Percentiles rank a stretch among this genome's conserved stretches.
Evolutionary conservation across 2,888 invertebrate genomes (phyloP).

Genomic region (Lepidonotus clava): DNA sequence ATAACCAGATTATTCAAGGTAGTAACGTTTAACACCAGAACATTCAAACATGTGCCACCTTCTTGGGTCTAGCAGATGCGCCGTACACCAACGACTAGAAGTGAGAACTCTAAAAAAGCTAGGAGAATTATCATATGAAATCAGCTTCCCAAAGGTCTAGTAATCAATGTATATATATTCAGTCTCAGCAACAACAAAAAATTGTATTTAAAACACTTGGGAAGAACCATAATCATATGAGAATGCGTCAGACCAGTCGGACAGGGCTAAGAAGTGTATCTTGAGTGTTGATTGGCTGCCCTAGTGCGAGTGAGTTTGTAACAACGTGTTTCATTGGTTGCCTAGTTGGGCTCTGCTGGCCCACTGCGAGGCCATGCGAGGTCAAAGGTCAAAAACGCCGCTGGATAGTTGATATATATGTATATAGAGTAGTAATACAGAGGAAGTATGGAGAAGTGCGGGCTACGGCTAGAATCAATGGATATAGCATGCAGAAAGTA

Average conservation of each 20-base stretch:
- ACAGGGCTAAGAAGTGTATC: conserved; percentile 26
- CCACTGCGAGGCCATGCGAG: conserved; percentile 51
- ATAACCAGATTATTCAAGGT: background rate
- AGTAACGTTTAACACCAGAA: background rate
- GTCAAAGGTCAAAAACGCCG: background rate
- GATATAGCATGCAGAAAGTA: conserved; percentile 46
- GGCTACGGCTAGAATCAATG: conserved; percentile 30
- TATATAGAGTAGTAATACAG: conserved; percentile 16
- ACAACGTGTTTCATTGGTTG: conserved; percentile 42
- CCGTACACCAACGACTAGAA: background rate
- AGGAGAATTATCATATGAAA: conserved; percentile 13
- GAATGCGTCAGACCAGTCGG: conserved; percentile 21
- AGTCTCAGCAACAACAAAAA: conserved; percentile 3
- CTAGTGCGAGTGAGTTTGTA: conserved; percentile 35
- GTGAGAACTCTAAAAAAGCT: background rate
- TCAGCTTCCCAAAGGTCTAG: background rate
- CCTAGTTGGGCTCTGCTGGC: conserved; percentile 29
- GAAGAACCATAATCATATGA: conserved; percentile 32
- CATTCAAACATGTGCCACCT: background rate
- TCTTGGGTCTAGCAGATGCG: background rate
- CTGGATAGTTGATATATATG: conserved; percentile 20
- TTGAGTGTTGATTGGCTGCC: conserved; percentile 26
- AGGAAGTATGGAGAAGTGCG: conserved; percentile 19
- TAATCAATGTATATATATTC: too few species aligned
- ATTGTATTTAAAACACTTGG: background rate